A percentile compares a stretch with the other conserved stretches of the same genome.
Conservation (phyloP, 2,888 invertebrate genomes). For the Cheilosia pagana region DNA sequence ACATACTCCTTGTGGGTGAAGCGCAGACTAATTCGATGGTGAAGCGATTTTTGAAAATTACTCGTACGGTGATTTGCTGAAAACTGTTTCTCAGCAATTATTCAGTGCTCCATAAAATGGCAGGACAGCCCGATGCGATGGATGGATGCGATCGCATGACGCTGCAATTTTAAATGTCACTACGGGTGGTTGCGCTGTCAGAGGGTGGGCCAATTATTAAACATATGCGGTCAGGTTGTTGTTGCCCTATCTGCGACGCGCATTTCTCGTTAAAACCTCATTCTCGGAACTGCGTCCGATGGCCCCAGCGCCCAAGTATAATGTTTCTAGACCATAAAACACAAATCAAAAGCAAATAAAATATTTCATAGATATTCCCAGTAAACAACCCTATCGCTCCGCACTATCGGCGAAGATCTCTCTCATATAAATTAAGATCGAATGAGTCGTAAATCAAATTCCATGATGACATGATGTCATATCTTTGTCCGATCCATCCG, state of each 20-base stretch:
- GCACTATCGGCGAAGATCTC: conserved; percentile 54
- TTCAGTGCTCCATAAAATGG: conserved; percentile 63
- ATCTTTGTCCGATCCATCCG: conserved; percentile 63
- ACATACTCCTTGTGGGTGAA: conserved; percentile 67
- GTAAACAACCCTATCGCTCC: conserved; percentile 40
- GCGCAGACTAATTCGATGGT: conserved; percentile 71
- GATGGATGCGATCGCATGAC: conserved; percentile 62
- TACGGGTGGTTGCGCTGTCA: conserved; percentile 56
- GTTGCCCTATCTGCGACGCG: neutral
- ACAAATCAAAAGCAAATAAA: conserved; percentile 72
- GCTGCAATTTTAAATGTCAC: conserved; percentile 73
- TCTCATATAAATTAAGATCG: conserved; percentile 76
- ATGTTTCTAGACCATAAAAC: conserved; percentile 64
- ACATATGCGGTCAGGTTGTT: conserved; percentile 21
- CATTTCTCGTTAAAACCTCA: conserved; percentile 17
- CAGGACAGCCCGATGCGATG: conserved; percentile 38
- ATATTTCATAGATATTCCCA: conserved; percentile 63
- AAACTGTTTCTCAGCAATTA: conserved; percentile 73
- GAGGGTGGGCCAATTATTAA: conserved; percentile 49
- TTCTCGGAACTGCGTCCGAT: conserved; percentile 38
- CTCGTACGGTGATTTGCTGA: conserved; percentile 72
- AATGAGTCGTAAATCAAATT: conserved; percentile 77
- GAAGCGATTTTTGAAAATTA: conserved; percentile 74
- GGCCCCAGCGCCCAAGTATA: conserved; percentile 28
- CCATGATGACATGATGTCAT: conserved; percentile 77